Conservation (phyloP, 2,797 vertebrate genomes). For the Sparus aurata region DNA sequence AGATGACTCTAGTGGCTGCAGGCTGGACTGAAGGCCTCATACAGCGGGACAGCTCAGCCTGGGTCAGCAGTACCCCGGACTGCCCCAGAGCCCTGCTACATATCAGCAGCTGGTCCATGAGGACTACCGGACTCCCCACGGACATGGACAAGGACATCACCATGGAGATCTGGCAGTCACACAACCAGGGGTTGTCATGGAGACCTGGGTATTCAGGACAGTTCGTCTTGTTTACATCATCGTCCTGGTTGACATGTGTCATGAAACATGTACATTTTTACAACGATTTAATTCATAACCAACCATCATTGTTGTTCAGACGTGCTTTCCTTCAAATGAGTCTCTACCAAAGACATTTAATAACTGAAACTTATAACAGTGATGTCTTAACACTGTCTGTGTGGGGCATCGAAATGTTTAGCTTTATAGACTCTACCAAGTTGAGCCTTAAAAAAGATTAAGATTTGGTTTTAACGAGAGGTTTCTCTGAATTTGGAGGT, state of each 20-base stretch:
- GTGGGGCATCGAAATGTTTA: background rate
- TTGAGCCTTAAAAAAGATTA: background rate
- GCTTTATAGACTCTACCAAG: background rate
- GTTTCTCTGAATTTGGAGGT: no score
- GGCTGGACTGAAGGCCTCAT: constrained; percentile 92
- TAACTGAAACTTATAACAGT: background rate
- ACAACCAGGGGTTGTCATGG: constrained; percentile 96
- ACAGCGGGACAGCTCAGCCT: constrained; percentile 88
- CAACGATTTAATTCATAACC: background rate
- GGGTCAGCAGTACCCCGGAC: constrained; percentile 85
- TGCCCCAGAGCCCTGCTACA: constrained; percentile 89
- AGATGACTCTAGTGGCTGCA: constrained; percentile 91
- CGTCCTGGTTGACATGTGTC: background rate
- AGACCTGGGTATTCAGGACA: constrained; percentile 84
- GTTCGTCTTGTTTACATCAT: background rate
- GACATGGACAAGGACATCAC: constrained; percentile 90
- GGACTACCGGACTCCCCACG: constrained; percentile 82
- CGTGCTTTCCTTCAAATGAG: background rate
- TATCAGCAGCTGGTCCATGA: constrained; percentile 89
- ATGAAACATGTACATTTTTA: background rate
- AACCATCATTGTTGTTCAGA: background rate
- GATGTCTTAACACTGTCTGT: background rate
- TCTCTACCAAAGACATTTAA: background rate
- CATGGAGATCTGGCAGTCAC: constrained; percentile 94
- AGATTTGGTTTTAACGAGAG: no score